Percentiles rank a stretch among this genome's conserved stretches.
These are phyloP conservation scores for Bhutanitis thaidina DNA, from an alignment of 2,888 invertebrate species.

Conservation along the genomic window DNA sequence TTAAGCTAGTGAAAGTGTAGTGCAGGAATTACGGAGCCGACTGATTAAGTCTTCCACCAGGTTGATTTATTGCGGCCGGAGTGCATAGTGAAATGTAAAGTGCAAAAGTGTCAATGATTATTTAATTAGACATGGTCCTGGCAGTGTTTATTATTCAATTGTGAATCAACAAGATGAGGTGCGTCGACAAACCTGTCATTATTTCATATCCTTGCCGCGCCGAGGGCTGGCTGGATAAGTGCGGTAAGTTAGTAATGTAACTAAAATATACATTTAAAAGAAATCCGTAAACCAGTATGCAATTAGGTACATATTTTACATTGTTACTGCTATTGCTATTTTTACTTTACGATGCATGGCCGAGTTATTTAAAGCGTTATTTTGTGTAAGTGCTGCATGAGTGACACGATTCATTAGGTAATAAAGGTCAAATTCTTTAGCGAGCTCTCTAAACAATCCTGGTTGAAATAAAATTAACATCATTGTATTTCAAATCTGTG, in stretches of 20 bases:
- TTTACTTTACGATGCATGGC: slow-evolving; percentile 31
- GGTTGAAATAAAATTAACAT: slow-evolving; percentile 13
- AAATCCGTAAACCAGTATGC: too few relatives aligned
- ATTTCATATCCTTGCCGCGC: slow-evolving; percentile 70
- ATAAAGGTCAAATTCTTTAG: slow-evolving; percentile 43
- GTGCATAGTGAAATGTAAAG: slow-evolving; percentile 45
- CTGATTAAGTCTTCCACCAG: slow-evolving; percentile 16
- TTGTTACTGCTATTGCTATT: slow-evolving; percentile 45
- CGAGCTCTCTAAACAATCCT: slow-evolving; percentile 24
- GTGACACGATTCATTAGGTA: slow-evolving; percentile 39
- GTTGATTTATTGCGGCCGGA: slow-evolving; percentile 28
- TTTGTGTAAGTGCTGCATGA: slow-evolving; percentile 60
- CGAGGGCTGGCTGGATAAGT: slow-evolving; percentile 72
- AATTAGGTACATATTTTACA: too few relatives aligned
- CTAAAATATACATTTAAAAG: too few relatives aligned
- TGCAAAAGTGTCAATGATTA: slow-evolving; percentile 35
- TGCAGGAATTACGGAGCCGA: slow-evolving; percentile 41
- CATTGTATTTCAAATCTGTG: slow-evolving; percentile 11
- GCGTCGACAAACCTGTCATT: slow-evolving; percentile 44
- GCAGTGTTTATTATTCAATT: slow-evolving; percentile 33
- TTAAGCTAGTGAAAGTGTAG: slow-evolving; percentile 69
- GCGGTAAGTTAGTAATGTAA: slow-evolving; percentile 50
- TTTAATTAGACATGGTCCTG: slow-evolving; percentile 26
- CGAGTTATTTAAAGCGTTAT: slow-evolving; percentile 60
- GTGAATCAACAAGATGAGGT: slow-evolving; percentile 55